phyloP scores from a whole-genome alignment of 2,888 invertebrate genomes.

The Lucinisca nassula region DNA sequence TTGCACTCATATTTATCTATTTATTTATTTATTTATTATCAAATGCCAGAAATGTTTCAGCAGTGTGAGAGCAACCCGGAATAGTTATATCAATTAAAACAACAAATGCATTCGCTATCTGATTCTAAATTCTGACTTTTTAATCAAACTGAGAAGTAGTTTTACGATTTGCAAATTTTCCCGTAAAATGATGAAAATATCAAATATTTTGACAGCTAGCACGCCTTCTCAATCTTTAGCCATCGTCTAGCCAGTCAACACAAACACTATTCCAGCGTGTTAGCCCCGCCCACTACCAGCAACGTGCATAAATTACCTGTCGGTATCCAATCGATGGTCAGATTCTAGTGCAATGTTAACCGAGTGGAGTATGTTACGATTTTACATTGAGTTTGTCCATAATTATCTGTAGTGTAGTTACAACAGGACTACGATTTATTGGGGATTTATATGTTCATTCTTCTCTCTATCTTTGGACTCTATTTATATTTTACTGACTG shows the following conservation, averaged over 20 bases:
- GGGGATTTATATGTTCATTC: background rate
- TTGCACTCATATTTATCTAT: too few relatives aligned
- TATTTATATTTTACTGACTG: background rate
- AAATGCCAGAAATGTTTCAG: too few relatives aligned
- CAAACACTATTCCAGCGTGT: background rate
- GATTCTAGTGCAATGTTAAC: background rate
- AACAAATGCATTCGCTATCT: too few relatives aligned
- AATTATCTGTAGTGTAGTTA: conserved; percentile 12
- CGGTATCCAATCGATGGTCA: conserved; percentile 10
- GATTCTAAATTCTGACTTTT: too few relatives aligned
- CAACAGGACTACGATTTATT: conserved; percentile 10
- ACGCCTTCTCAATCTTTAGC: background rate
- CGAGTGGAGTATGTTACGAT: conserved; percentile 1
- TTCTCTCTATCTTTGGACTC: conserved; percentile 6
- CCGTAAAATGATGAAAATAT: conserved; percentile 2
- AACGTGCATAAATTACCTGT: conserved; percentile 12
- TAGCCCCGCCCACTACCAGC: background rate
- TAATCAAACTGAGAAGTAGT: too few relatives aligned
- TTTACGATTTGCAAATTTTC: too few relatives aligned
- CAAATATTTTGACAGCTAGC: background rate
- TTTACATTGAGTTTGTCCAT: conserved; percentile 11
- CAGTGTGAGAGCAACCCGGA: too few relatives aligned
- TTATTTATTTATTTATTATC: too few relatives aligned
- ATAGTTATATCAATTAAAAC: too few relatives aligned
- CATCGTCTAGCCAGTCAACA: background rate